These are phyloP conservation scores for Cariama cristata DNA, from an alignment of 2,113 vertebrate genomes.

Conservation along the genomic window DNA sequence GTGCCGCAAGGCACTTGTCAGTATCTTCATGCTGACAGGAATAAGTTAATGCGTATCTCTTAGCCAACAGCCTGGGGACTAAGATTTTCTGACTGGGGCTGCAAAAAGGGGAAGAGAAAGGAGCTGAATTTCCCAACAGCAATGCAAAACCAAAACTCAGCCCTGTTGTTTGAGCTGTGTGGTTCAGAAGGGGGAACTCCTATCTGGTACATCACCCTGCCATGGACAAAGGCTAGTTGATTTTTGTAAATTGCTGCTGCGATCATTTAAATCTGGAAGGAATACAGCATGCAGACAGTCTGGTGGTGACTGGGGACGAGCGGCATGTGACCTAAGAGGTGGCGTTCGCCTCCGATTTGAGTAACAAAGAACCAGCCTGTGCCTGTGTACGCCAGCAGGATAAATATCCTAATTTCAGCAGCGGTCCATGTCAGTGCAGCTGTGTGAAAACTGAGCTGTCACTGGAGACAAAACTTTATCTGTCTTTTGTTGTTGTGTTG, in stretches of 20 bases:
- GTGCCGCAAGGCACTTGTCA: background rate
- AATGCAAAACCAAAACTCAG: background rate
- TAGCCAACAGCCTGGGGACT: background rate
- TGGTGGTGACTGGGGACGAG: background rate
- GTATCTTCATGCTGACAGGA: background rate
- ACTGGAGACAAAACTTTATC: constrained; percentile 30
- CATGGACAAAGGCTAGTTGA: background rate
- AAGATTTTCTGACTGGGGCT: background rate
- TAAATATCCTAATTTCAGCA: constrained; percentile 19
- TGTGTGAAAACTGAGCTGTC: background rate
- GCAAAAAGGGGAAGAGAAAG: background rate
- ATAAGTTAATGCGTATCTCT: background rate
- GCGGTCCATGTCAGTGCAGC: background rate
- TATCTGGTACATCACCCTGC: background rate
- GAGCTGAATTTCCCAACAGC: background rate
- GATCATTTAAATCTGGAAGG: background rate
- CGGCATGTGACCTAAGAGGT: constrained; percentile 22
- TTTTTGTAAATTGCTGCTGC: background rate
- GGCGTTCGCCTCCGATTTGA: background rate
- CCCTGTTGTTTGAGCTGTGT: background rate
- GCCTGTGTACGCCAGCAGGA: background rate
- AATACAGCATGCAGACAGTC: background rate
- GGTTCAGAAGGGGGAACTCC: background rate
- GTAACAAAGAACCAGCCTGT: constrained; percentile 46
- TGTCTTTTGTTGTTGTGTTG: constrained; percentile 4